Evolutionary conservation across 2,113 vertebrate genomes (phyloP), one percentile per base, ranked within the genome.

Genomic region (Cottus gobio): DNA sequence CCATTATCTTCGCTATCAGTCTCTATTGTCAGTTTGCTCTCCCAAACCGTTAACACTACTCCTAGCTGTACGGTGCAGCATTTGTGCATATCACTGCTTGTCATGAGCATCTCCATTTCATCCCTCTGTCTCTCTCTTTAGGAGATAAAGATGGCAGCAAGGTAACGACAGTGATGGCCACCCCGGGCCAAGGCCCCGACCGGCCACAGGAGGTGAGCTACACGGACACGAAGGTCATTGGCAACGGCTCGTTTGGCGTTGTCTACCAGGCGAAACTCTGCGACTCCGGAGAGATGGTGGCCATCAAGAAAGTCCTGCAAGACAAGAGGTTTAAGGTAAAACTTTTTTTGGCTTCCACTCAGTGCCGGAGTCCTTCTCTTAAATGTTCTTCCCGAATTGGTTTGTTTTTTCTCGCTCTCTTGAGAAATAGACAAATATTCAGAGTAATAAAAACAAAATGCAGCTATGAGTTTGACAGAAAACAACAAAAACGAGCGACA

Each of bases 291-390:
- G 98, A 99, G 90, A 85, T 99, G 94, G 97, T 99, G 91, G 98
- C 98, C 90, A 99, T 99, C 91, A 99, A 99, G 92, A 99, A 99
- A 93, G 98, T 99, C 85, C 94, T 99, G 75, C 98, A 99, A 90
- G 98, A 99, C 95, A 99, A 99, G 90, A 96, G 98, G 93, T 99
- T 99, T 93, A 99, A 99, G 97, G 98, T 99, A 94, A 96, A n/a
- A 90, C 85, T 85, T 81, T 86, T 86, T 86, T 91, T 90, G 84
- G 88, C 88, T 79, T 85, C 85, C 86, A 82, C 76, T 81, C 86
- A 79, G 64, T 68, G 77, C 86, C 76, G 15, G 71, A 87, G 76
- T 90, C 69, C 81, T 83, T 90, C 83, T 87, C 79, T 90, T 89
- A 83, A 82, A 90, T 65, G 85, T 69, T 81, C 75, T 80, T 87